phyloP scores from a whole-genome alignment of 2,113 vertebrate genomes.

The Pedetes capensis region DNA sequence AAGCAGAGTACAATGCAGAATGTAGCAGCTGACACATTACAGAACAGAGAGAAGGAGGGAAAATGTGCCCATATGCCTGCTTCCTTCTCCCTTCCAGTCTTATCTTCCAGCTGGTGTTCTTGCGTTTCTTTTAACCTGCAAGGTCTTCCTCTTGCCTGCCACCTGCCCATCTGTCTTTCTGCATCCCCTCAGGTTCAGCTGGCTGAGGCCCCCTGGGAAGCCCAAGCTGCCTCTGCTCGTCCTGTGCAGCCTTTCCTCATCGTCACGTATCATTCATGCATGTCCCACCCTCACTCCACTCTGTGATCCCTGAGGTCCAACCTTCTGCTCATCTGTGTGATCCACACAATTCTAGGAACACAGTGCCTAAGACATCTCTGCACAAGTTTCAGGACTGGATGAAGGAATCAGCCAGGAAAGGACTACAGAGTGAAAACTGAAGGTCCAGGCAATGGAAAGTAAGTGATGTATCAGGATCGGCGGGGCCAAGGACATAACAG shows the following conservation, averaged over 20 bases:
- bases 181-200: neutral
- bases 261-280: fast-evolving
- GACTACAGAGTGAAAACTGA: neutral
- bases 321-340: neutral
- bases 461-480: neutral
- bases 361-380: neutral
- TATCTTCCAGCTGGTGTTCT: neutral
- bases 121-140: neutral
- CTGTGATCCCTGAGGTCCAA: neutral
- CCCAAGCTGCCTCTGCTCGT: neutral
- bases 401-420: neutral
- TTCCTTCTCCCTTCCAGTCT: neutral
- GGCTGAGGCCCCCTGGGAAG: neutral
- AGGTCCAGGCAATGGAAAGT: neutral
- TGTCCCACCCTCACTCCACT: neutral
- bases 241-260: neutral
- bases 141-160: neutral
- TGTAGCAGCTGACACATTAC: neutral
- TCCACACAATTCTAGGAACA: neutral
- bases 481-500: neutral
- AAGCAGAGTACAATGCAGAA: neutral
- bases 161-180: neutral
- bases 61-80: neutral
- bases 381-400: neutral
- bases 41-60: neutral